Evolutionary conservation across 2,797 vertebrate species (phyloP).

Genomic region (Bradypus variegatus): DNA sequence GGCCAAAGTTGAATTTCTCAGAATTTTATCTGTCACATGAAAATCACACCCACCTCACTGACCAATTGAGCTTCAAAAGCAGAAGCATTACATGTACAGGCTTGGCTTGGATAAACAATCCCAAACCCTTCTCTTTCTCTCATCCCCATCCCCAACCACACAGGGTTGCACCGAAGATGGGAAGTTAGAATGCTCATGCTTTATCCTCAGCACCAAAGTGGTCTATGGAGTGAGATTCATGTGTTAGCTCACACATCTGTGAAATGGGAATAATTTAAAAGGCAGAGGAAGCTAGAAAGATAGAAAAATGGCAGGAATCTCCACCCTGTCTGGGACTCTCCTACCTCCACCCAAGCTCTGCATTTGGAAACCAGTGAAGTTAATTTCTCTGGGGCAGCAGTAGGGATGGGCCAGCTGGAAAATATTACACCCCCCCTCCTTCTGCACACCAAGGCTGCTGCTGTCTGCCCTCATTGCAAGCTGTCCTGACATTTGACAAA

Average conservation of each 20-base stretch:
- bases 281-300: constrained; percentile 31
- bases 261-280: constrained; percentile 42
- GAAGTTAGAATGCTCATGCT: constrained; percentile 7
- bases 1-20: neutral
- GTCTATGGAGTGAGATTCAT: neutral
- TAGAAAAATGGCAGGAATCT: neutral
- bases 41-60: neutral
- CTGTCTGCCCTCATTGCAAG: neutral
- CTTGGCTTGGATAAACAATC: neutral
- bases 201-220: constrained; percentile 13
- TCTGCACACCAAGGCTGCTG: neutral
- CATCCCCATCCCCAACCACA: neutral
- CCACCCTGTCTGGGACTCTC: constrained; percentile 8
- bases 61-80: neutral
- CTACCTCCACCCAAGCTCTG: neutral
- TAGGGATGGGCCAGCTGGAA: constrained; percentile 45
- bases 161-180: neutral
- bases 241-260: constrained; percentile 4
- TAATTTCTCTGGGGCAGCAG: neutral
- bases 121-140: neutral
- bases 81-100: neutral
- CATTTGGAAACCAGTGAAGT: neutral
- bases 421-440: neutral
- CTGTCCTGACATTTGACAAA: neutral
- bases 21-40: neutral